phyloP scores from a whole-genome alignment of 2,888 invertebrate genomes.

The Diabrotica balteata region DNA sequence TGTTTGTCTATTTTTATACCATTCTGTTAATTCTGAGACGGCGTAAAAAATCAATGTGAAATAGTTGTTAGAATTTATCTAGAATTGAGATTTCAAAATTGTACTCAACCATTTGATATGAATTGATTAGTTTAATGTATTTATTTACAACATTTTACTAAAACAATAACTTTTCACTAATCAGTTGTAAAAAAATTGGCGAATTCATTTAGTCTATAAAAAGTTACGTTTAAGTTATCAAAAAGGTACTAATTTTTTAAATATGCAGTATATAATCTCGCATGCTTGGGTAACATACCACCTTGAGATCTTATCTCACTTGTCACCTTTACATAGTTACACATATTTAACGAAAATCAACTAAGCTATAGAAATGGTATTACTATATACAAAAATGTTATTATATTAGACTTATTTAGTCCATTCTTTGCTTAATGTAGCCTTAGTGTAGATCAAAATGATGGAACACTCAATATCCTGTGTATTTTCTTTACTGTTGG shows the following conservation, averaged over 20 bases:
- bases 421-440: background rate
- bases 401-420: conserved; percentile 8
- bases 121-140: conserved; percentile 11
- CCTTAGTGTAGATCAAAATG: background rate
- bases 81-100: conserved; percentile 14
- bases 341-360: conserved; percentile 11
- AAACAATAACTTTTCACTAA: conserved; percentile 4
- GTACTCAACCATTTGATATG: conserved; percentile 28
- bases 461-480: no score
- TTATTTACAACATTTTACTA: conserved; percentile 16
- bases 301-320: conserved; percentile 26
- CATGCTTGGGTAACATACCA: conserved; percentile 12
- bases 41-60: no score
- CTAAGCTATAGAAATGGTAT: conserved; percentile 18
- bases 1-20: conserved; percentile 19
- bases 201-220: no score
- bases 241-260: background rate
- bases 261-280: background rate
- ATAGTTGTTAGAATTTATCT: background rate
- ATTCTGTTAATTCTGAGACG: conserved; percentile 13
- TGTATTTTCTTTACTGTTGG: no score
- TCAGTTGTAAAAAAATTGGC: background rate
- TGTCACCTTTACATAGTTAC: conserved; percentile 12
- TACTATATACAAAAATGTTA: conserved; percentile 23
- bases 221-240: conserved; percentile 11